Conservation (phyloP, 2,888 invertebrate genomes). For the Timema podura region DNA sequence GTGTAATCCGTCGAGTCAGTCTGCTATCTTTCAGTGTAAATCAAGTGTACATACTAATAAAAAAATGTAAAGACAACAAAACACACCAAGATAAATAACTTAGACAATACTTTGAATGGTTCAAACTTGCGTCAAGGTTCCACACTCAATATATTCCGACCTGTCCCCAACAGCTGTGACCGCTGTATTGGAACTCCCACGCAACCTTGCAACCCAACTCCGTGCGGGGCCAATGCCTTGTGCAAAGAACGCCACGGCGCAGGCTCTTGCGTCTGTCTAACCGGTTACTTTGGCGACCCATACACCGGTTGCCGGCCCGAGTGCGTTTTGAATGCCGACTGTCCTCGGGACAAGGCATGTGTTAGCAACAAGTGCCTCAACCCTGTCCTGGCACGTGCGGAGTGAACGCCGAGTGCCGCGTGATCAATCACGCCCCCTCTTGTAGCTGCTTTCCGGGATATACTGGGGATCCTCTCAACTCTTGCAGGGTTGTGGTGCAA, state of each 20-base stretch:
- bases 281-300: slow-evolving; percentile 81
- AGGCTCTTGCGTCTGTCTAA: slow-evolving; percentile 76
- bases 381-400: slow-evolving; percentile 81
- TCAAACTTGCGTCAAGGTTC: no score
- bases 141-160: no score
- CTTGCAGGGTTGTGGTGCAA: slow-evolving; percentile 54
- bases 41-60: no score
- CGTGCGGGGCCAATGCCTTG: slow-evolving; percentile 80
- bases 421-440: slow-evolving; percentile 76
- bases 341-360: slow-evolving; percentile 70
- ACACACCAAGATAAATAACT: no score
- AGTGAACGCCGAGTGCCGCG: slow-evolving; percentile 75
- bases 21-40: no score
- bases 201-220: slow-evolving; percentile 75
- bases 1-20: no score
- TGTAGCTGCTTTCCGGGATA: slow-evolving; percentile 69
- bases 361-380: slow-evolving; percentile 78
- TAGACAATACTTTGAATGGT: no score
- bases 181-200: no score
- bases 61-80: no score
- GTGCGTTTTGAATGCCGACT: slow-evolving; percentile 84
- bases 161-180: no score
- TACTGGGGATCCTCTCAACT: slow-evolving; percentile 72
- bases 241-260: slow-evolving; percentile 76
- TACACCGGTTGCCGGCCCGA: slow-evolving; percentile 82